Evolutionary conservation across 2,797 vertebrate genomes (phyloP).

Genomic region (Dryobates pubescens): DNA sequence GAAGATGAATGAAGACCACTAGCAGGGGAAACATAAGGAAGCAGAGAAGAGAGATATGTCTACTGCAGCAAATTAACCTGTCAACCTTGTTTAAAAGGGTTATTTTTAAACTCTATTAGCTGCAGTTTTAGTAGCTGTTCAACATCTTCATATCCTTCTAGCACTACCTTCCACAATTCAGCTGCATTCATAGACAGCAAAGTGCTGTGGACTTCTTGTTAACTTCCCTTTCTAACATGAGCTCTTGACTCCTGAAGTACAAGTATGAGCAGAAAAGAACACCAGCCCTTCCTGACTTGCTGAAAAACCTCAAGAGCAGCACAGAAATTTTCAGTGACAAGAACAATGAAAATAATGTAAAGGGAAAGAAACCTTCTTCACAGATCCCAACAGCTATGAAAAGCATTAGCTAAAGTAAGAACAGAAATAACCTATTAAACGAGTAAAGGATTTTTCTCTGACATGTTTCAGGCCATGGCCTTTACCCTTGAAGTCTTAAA

Average conservation of each 20-base stretch:
- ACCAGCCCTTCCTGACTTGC: neutral
- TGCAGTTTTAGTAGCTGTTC: conserved; percentile 31
- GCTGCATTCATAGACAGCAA: neutral
- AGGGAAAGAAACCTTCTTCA: neutral
- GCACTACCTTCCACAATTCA: neutral
- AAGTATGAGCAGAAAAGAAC: neutral
- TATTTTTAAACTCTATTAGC: conserved; percentile 68
- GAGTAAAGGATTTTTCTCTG: neutral
- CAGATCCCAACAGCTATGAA: neutral
- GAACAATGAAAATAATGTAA: neutral
- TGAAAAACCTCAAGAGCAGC: neutral
- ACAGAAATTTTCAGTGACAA: neutral
- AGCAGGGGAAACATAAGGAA: conserved; percentile 71
- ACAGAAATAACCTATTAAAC: neutral
- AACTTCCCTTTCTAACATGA: neutral
- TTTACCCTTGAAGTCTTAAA: neutral
- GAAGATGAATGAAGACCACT: conserved; percentile 73
- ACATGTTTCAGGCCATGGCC: neutral
- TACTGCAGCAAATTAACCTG: conserved; percentile 70
- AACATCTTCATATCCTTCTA: conserved; percentile 45
- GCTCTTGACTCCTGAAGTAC: neutral
- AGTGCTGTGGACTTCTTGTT: neutral
- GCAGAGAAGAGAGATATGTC: conserved; percentile 51
- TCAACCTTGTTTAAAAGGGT: conserved; percentile 71
- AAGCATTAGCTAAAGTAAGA: neutral